Evolutionary conservation across 2,113 vertebrate species (phyloP).

Genomic region (Atrichornis clamosus): DNA sequence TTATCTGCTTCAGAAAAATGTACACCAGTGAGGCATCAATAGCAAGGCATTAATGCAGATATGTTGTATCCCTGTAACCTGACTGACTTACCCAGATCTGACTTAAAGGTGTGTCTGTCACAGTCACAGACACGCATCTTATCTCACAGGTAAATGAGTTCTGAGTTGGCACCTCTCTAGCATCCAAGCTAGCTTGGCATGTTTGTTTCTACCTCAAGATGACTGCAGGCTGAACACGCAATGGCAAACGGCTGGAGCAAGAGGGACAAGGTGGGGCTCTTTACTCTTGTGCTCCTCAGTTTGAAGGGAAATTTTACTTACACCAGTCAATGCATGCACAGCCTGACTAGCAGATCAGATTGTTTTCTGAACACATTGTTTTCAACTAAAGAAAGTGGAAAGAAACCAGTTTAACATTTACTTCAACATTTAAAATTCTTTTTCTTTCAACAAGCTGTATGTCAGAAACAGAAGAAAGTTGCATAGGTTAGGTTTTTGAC

Average conservation of each 20-base stretch:
- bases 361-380: neutral
- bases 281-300: neutral
- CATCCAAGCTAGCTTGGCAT: no score
- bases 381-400: neutral
- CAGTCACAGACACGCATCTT: neutral
- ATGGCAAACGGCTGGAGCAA: neutral
- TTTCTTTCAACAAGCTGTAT: neutral
- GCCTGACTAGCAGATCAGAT: neutral
- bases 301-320: neutral
- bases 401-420: neutral
- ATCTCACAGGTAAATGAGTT: neutral
- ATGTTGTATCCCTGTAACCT: neutral
- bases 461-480: neutral
- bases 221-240: neutral
- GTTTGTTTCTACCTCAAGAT: neutral
- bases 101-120: neutral
- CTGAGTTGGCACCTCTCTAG: neutral
- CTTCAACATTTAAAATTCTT: fast-evolving
- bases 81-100: neutral
- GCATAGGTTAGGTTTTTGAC: neutral
- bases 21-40: neutral
- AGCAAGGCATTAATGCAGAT: neutral
- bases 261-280: neutral
- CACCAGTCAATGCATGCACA: no score
- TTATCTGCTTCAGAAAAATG: neutral